A percentile compares a stretch with the other conserved stretches of the same genome.
Evolutionary conservation across 2,888 invertebrate genomes (phyloP).

Genomic region (Pseudococcus viburni): DNA sequence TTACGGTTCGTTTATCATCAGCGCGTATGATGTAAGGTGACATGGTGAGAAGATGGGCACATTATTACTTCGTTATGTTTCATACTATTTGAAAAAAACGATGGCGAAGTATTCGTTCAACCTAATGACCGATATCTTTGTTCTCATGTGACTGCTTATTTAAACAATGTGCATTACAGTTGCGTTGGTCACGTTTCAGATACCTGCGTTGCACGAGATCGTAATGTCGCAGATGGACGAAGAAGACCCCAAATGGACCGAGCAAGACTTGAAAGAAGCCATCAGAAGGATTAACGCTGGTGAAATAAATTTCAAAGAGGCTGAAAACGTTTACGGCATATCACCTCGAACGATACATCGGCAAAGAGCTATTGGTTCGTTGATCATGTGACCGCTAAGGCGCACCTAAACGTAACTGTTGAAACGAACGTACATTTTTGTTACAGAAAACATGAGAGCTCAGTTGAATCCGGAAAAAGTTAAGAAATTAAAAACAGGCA

Average conservation of each 20-base stretch:
- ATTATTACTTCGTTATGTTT: no score
- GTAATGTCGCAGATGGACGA: slow-evolving; percentile 60
- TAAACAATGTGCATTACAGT: background rate
- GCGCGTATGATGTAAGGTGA: no score
- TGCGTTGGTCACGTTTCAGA: slow-evolving; percentile 4
- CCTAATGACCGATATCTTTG: background rate
- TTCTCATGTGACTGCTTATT: background rate
- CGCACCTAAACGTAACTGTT: background rate
- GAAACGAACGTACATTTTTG: background rate
- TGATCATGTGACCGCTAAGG: background rate
- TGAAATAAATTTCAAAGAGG: slow-evolving; percentile 62
- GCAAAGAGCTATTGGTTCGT: slow-evolving; percentile 59
- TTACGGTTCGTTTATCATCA: no score
- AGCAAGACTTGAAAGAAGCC: slow-evolving; percentile 57
- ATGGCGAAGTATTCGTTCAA: background rate
- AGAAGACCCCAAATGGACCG: slow-evolving; percentile 60
- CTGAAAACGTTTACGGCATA: slow-evolving; percentile 61
- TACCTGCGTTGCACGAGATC: background rate
- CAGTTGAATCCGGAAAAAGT: slow-evolving; percentile 65
- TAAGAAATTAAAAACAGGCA: slow-evolving; percentile 37
- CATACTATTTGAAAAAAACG: no score
- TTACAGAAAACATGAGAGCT: slow-evolving; percentile 64
- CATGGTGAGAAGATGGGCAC: no score
- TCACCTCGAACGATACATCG: slow-evolving; percentile 60
- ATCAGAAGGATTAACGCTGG: slow-evolving; percentile 60